Base-by-base conservation (phyloP, 1,140 invertebrate genomes). In the Bombyx mandarina region DNA sequence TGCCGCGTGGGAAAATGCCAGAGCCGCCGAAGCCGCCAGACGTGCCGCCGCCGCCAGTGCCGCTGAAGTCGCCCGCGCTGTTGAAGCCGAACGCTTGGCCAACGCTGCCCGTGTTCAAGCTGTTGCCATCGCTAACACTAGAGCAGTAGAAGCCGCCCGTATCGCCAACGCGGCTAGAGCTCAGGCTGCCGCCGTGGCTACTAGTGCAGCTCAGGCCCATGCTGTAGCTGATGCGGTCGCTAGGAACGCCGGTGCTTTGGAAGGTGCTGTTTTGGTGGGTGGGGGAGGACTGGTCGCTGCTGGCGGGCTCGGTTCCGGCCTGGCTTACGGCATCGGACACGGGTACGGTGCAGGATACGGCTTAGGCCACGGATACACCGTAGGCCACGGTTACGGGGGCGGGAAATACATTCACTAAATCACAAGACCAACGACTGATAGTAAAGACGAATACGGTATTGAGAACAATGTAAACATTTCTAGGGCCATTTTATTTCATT, bases 61-160 rank as follows among this genome's bases (percentile, higher is more conserved):
- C 0, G 54, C 62, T 22, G 81, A 86, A 46, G 57, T 78, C 6
- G 77, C 71, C 7, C 81, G 83, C 47, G 83, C 83, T 12, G 71
- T 60, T 7, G 75, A 86, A 59, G 75, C 75, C n/a, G 79, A 79
- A 54, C 78, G 81, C 8, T 57, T 78, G 8, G 83, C 83, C 10
- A 80, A 84, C 56, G 79, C 81, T 6, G 83, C 81, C 6, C 79
- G 81, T 26, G 70, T 79, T 0, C 79, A 86, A 53, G 83, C 81
- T 43, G 71, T 78, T 18, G 81, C 81, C 18, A 81, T 83, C 46
- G 79, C 81, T 35, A 83, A 86, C 62, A 71, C 82, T 1, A 74
- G 82, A 43, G 80, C 82, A 22, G 65, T 81, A 1, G 82, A 83
- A 58, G 82, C 79, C 0, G 73, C 78, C 1, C 78, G 78, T 43